phyloP scores from a whole-genome alignment of 2,113 vertebrate genomes.

The Mesitornis unicolor region DNA sequence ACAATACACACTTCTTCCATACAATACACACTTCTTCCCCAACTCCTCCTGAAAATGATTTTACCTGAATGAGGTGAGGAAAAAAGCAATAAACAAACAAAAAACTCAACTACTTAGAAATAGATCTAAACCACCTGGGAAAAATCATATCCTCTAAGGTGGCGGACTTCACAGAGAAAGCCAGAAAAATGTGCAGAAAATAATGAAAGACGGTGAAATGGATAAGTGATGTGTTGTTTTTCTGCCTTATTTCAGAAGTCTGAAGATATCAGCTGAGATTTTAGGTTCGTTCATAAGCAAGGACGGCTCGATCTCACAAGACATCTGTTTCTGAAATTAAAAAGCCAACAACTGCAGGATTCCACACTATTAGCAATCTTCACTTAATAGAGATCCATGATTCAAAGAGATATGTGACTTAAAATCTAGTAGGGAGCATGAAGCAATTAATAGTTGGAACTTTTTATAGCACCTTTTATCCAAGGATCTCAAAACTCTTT shows the following conservation, averaged over 20 bases:
- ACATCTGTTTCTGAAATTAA: constrained; percentile 18
- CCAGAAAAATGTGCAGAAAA: neutral
- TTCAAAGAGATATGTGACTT: constrained; percentile 2
- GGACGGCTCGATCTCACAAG: neutral
- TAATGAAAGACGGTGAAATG: neutral
- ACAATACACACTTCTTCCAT: neutral
- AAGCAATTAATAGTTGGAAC: constrained; percentile 44
- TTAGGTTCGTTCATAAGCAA: neutral
- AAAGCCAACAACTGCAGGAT: neutral
- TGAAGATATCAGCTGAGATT: neutral
- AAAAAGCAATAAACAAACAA: neutral
- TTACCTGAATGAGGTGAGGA: neutral
- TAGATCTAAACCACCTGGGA: neutral
- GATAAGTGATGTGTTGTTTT: neutral
- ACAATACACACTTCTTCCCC: neutral
- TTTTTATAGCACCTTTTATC: constrained; percentile 39
- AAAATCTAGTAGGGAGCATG: neutral
- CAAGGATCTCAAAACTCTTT: constrained; percentile 24
- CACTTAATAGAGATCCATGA: neutral
- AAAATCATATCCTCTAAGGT: neutral
- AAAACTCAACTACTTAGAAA: neutral
- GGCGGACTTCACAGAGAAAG: neutral
- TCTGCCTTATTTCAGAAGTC: neutral
- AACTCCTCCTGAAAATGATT: neutral
- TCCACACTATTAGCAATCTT: neutral